Evolutionary conservation across 2,888 invertebrate species (phyloP).

Genomic region (Zhuqinia jingwanae): DNA sequence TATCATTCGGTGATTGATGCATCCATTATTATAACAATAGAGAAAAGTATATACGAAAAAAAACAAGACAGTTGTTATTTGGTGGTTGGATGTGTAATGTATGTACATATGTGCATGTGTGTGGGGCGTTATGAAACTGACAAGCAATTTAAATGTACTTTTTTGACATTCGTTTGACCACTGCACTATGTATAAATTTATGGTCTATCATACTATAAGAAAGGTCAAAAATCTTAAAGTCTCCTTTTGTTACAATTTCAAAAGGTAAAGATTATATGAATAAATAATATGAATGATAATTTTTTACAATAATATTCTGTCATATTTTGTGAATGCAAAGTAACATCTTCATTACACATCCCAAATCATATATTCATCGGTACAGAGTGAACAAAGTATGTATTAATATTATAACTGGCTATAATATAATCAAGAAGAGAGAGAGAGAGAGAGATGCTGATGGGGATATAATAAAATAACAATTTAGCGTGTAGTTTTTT

Average conservation of each 20-base stretch:
- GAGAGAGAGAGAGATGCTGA: conserved; percentile 19
- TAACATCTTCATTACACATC: conserved; percentile 14
- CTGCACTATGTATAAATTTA: neutral
- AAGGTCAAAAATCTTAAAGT: neutral
- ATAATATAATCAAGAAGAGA: conserved; percentile 56
- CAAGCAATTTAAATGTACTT: conserved; percentile 62
- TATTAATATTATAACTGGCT: neutral
- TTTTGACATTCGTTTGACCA: conserved; percentile 36
- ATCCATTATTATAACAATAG: conserved; percentile 73
- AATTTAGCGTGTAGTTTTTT: conserved; percentile 36
- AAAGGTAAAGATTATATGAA: neutral
- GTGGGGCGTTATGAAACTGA: conserved; percentile 48
- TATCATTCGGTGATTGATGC: conserved; percentile 68
- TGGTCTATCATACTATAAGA: neutral
- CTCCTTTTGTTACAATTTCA: conserved; percentile 22
- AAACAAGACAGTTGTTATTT: neutral
- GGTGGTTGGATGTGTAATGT: too few relatives aligned
- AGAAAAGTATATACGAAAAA: neutral
- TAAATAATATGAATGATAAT: neutral
- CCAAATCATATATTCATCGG: too few relatives aligned
- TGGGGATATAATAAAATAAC: conserved; percentile 27
- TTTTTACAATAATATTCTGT: conserved; percentile 6
- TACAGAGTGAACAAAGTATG: neutral
- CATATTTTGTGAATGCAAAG: conserved; percentile 21
- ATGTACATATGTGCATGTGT: neutral